Base-by-base conservation (phyloP, 1,140 invertebrate genomes). In the Scylla paramamosain region DNA sequence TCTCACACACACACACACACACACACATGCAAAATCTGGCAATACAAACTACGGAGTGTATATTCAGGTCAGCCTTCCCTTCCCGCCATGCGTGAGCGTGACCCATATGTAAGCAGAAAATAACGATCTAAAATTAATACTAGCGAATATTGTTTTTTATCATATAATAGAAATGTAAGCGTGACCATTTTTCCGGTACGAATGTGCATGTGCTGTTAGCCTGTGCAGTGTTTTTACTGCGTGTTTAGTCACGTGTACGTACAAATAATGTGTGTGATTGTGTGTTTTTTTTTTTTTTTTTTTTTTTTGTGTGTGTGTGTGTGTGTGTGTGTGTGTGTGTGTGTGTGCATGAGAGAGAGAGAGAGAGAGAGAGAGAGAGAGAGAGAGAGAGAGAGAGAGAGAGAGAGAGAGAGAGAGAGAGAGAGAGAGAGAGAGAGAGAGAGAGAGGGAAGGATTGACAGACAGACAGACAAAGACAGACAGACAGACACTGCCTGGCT, bases 241-340 rank as follows among this genome's bases (percentile, higher is more conserved):
- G 25, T n/a, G 25, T 77, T 77, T 77, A n/a, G 67, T 77, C 67
- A 77, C 20, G 16, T n/a, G n/a, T 77, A 20, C n/a, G 67, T 77
- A 20, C 6, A n/a, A n/a, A n/a, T 77, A n/a, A n/a, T 77, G 67
- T 77, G 67, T 67, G 59, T 67, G 59, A 10, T 6, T 67, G 59
- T 67, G 59, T 67, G 59, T 67, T 6, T 67, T 6, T 67, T 6
- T 67, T 6, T 67, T 6, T 67, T 6, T 67, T 6, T 67, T 6
- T 67, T 6, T 67, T 3, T 67, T 10, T 67, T 67, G 59, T 67
- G 59, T 77, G 16, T 77, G 67, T 77, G 67, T 77, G 67, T 77
- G 67, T 77, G 67, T 77, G 20, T 77, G 67, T 77, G 67, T 77
- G 67, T 77, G 67, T 77, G 67, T 77, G 16, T 77, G 67, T 77